A percentile compares a stretch with the other conserved stretches of the same genome.
Evolutionary conservation across 2,888 invertebrate genomes (phyloP).

Genomic region (Fissipunctia ypsillon): DNA sequence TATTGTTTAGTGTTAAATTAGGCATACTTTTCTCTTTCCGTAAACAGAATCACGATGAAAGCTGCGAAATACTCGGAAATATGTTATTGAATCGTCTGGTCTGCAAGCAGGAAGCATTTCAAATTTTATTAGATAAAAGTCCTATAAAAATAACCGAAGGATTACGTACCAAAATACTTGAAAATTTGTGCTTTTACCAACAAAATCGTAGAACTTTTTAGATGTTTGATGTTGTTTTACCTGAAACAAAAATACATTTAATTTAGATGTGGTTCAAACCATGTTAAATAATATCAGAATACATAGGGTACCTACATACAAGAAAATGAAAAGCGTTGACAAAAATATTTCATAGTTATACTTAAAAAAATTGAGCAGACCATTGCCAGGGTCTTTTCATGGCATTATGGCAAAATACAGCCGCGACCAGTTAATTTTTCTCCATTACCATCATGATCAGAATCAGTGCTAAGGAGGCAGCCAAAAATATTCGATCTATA

Average conservation of each 20-base stretch:
- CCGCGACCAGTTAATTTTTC: neutral
- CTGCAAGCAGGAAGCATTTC: constrained; percentile 16
- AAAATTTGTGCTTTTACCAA: constrained; percentile 22
- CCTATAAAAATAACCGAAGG: neutral
- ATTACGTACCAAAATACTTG: constrained; percentile 18
- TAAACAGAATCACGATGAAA: constrained; percentile 33
- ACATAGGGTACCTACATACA: neutral
- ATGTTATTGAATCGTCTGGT: constrained; percentile 18
- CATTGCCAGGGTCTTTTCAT: neutral
- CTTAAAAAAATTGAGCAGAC: neutral
- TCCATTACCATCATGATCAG: neutral
- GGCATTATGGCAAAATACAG: neutral
- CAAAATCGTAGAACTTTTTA: neutral
- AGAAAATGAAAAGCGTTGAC: neutral
- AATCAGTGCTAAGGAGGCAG: neutral
- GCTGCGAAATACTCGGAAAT: constrained; percentile 13
- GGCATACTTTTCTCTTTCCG: constrained; percentile 25
- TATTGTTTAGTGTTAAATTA: constrained; percentile 49
- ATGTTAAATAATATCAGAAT: neutral
- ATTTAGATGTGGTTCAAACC: constrained; percentile 12
- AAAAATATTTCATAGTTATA: neutral
- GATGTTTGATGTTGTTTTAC: constrained; percentile 38
- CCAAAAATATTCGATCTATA: no score
- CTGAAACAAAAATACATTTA: constrained; percentile 57
- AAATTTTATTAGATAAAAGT: constrained; percentile 4